phyloP scores from a whole-genome alignment of 2,113 vertebrate species.

The Pipa parva region DNA sequence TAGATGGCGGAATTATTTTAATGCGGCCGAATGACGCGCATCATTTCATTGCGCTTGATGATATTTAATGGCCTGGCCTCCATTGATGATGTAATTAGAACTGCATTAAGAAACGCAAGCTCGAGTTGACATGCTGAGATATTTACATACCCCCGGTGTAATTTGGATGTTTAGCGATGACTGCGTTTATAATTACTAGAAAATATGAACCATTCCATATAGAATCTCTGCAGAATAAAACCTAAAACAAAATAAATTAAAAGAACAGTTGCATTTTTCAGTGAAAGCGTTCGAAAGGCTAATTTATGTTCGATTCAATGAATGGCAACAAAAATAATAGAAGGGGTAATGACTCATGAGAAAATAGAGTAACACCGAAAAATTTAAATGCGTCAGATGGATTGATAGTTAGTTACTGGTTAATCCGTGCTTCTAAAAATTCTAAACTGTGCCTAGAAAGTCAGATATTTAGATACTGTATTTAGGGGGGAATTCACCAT shows the following conservation, averaged over 20 bases:
- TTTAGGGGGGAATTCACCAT: no score
- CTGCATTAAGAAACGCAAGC: constrained; percentile 14
- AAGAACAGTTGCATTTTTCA: not conserved
- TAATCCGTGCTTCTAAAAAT: no score
- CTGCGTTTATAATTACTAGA: not conserved
- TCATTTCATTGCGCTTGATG: constrained; percentile 12
- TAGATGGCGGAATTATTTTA: constrained; percentile 9
- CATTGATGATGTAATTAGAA: constrained; percentile 28
- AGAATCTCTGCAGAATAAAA: no score
- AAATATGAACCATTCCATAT: no score
- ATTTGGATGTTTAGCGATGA: not conserved
- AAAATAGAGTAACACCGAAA: no score
- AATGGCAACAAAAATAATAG: not conserved
- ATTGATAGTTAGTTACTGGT: no score
- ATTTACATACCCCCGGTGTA: not conserved
- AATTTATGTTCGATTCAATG: not conserved
- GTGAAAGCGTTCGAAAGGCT: not conserved
- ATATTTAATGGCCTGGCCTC: constrained; percentile 13
- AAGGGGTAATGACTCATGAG: not conserved
- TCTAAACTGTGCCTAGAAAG: no score
- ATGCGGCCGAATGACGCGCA: constrained; percentile 20
- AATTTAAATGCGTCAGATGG: no score
- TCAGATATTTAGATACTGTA: no score
- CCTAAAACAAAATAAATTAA: not conserved
- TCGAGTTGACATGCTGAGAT: not conserved